Base-by-base conservation (phyloP, 1,140 invertebrate genomes). In the Trypoxylus dichotomus region DNA sequence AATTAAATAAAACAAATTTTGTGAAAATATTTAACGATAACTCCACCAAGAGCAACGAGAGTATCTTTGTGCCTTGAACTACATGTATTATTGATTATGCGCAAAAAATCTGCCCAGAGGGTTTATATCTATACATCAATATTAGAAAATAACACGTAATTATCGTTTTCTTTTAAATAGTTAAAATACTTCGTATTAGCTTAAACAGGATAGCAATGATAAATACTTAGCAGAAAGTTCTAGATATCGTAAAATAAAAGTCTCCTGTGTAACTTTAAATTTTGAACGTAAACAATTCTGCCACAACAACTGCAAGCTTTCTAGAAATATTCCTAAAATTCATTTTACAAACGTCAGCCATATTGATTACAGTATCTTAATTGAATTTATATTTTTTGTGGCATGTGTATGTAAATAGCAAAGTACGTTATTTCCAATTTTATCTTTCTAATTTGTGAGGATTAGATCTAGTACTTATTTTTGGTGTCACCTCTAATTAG, bases 51-150 rank as follows among this genome's bases (percentile, higher is more conserved):
- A 68, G 60, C 60, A 68, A 68, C 15, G 60, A 68, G 60, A 68
- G 27, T 25, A 68, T 29, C 60, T 68, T 68, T 68, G 27, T 29
- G 60, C 24, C 60, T 25, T 68, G 60, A 68, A 68, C 60, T 68
- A 29, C 60, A 54, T 68, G 60, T 68, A 68, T 68, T 68, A 68
- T 68, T 68, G 60, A 68, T 68, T 68, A 68, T 68, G 60, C 60
- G 60, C 60, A 68, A 68, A 68, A 68, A 68, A 68, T 68, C 60
- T 68, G 60, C 21, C 60, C 60, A 68, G 60, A 68, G 11, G 21
- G 7, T 68, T 68, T 68, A 29, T 13, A 27, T 68, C 19, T 68
- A 27, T 13, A 10, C 60, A 68, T 68, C 21, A 27, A 68, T 27
- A 68, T 68, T 68, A 24, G 10, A 25, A 68, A n/a, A n/a, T n/a